Evolutionary conservation across 2,888 invertebrate species (phyloP), one percentile per base, ranked within the genome.

Genomic region (Tinea semifulvella): DNA sequence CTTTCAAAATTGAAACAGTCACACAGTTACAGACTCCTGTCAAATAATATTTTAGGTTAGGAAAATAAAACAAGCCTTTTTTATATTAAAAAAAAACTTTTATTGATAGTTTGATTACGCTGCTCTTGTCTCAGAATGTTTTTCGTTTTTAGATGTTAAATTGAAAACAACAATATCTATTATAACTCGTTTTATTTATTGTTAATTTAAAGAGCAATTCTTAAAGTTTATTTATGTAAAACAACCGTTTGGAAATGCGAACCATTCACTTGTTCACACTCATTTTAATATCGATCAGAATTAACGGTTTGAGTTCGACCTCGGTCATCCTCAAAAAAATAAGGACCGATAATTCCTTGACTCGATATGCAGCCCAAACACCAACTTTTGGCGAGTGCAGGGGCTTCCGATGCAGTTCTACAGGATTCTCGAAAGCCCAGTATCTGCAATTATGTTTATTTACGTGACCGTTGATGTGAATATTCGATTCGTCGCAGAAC

Each of bases 401-500:
- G 3, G 51, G 52, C 26, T 49, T 52, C 35, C 52, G 49, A 50
- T 53, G 50, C 48, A 47, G 45, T 47, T 49, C 44, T 50, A 42
- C 36, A 36, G 49, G 53, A 50, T 52, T 53, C n/a, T 48, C 27
- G 43, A 44, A 39, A 31, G 36, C 44, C 44, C 35, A 35, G n/a
- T 27, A 27, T 13, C 35, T 35, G 16, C 35, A 35, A 35, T 35
- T 35, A 14, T 35, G 35, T 35, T 35, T 13, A 35, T 35, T 35
- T 4, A 35, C 28, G 44, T 22, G 42, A 18, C 39, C 25, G 51
- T 35, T 35, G 16, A 35, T 47, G 50, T 52, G 49, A 52, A 53
- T 51, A 49, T 50, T 48, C 45, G 53, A 46, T 50, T 52, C 52
- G 39, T 52, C 50, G 26, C 38, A 46, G 48, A 51, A 50, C 46